Base-by-base conservation (phyloP, 2,797 vertebrate genomes). In the Pangasius krempfi region DNA sequence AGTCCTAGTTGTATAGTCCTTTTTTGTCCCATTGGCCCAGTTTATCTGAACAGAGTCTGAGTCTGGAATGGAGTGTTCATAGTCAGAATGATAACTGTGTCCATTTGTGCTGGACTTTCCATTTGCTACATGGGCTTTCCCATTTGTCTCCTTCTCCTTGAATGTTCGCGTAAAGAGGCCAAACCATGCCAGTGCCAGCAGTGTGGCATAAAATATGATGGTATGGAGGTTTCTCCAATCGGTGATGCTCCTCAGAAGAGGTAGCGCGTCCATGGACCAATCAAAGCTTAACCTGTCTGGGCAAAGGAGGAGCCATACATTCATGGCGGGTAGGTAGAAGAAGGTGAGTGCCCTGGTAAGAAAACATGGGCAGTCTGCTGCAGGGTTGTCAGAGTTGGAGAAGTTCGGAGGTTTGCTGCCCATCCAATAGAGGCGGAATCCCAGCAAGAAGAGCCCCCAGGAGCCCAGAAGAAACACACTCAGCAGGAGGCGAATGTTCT, bases 221-320 rank as follows among this genome's bases (percentile, higher is more conserved):
- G 97, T 98, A 88, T 98, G 96, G 89, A 97, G 70, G 93, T 99
- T 99, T 95, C 98, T 97, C 97, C 96, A 97, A 86, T 99, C 99
- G 0, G 95, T 94, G 60, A 97, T 10, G 88, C 94, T 94, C 95
- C 96, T 96, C 90, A 99, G 95, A 92, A 99, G 95, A 93, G 99
- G 99, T 94, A 99, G 94, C 0, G 98, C 98, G 76, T 99, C 99
- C 99, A 99, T 99, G 12, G 99, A 99, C 98, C 99, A 99, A 92
- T 99, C 99, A 90, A 99, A 99, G 93, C 99, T 99, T 87, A 99
- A 97, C 0, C 94, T 99, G 93, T 99, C 96, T 0, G 99, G 99
- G 95, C 97, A 99, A 40, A 99, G 95, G 92, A 99, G 94, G 75
- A 99, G 96, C 98, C 98, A 98, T 75, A 98, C 94, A 93, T 99